Base-by-base conservation (phyloP, 2,888 invertebrate species). In the Eupelmus urozonus region DNA sequence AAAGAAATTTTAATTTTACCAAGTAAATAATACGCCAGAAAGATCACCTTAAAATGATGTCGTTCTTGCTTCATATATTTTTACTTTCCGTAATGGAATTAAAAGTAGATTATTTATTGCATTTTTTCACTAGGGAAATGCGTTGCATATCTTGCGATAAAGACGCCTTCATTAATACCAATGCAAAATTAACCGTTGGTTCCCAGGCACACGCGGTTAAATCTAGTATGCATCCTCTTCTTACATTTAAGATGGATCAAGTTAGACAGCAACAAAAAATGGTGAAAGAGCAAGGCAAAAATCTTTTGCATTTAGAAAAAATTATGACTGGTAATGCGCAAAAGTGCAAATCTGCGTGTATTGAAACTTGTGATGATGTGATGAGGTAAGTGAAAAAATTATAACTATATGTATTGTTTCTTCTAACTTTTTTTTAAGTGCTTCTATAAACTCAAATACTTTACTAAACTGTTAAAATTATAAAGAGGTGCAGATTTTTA, bases 131-230 rank as follows among this genome's bases (percentile, higher is more conserved):
- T 78, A 94, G 94, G 83, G 93, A 95, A 82, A 92, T 95, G 18
- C 93, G 94, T 82, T 96, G 95, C 85, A 92, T 96, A 84, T 95
- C 95, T 0, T 96, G 96, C 84, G 94, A 95, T 83, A 94, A 94
- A 45, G 92, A 93, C 29, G 95, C 93, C 0, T 92, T 94, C 2
- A 95, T 96, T 95, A 89, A 90, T 25, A 92, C 91, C 86, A 91
- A 93, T 18, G 91, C 93, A 51, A 87, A 90, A 27, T 85, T 91
- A 0, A 86, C 90, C 59, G 92, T 93, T 0, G 88, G 90, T 34
- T 86, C 91, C 49, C 91, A 91, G 5, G 90, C 92, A 94, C 59
- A 66, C 81, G 92, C 93, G 0, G 92, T 93, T 0, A 90, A 90
- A 0, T 89, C 91, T 40, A 93, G 93, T 51, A 92, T 95, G 89